phyloP scores from a whole-genome alignment of 2,888 invertebrate genomes.

The Dolichomitus sp. region DNA sequence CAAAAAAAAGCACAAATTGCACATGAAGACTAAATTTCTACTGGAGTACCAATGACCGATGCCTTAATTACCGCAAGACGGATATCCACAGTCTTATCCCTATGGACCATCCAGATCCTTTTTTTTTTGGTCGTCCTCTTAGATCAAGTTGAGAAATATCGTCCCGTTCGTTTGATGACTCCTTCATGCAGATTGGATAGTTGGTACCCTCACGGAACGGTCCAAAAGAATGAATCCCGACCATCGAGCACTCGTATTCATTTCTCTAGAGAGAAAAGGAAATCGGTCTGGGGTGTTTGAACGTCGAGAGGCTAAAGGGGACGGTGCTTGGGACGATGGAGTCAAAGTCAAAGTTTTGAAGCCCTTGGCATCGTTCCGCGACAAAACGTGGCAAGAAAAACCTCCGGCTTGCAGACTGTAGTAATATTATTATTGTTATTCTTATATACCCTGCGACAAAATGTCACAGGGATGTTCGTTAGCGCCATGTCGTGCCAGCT shows the following conservation, averaged over 20 bases:
- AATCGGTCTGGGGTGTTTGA: conserved; percentile 34
- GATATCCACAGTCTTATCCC: conserved; percentile 6
- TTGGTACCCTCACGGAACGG: conserved; percentile 25
- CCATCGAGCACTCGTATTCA: conserved; percentile 63
- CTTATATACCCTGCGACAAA: conserved; percentile 52
- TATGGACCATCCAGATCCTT: background rate
- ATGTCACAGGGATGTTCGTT: conserved; percentile 60
- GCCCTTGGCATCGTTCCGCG: conserved; percentile 13
- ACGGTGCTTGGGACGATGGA: background rate
- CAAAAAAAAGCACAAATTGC: background rate
- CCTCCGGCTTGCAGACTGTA: background rate
- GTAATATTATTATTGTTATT: conserved; percentile 30
- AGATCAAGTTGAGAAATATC: conserved; percentile 18
- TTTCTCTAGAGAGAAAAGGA: conserved; percentile 67
- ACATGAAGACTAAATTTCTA: conserved; percentile 2
- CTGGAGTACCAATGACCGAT: conserved; percentile 34
- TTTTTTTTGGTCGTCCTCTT: conserved; percentile 19
- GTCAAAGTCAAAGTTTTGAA: conserved; percentile 45
- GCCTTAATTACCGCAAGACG: conserved; percentile 51
- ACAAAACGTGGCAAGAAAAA: conserved; percentile 22
- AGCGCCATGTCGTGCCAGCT: conserved; percentile 50
- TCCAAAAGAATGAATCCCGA: conserved; percentile 10
- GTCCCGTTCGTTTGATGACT: conserved; percentile 49
- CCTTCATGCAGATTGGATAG: conserved; percentile 55
- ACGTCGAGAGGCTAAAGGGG: background rate